These are phyloP conservation scores for Sebastes hubbsi DNA, from an alignment of 2,797 vertebrate species.

Conservation along the genomic window DNA sequence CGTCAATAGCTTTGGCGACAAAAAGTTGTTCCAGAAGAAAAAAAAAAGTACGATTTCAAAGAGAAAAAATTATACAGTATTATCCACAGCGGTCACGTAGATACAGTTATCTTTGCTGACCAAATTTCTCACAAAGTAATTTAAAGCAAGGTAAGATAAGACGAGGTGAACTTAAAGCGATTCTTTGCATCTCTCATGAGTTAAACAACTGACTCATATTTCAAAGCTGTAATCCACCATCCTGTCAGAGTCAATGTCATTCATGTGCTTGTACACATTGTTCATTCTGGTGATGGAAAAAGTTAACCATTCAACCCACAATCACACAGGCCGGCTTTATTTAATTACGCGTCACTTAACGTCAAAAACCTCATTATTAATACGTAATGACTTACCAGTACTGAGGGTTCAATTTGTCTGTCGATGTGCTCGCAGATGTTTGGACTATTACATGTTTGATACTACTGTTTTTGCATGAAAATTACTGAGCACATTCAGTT, in stretches of 20 bases:
- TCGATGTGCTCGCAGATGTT: slow-evolving; percentile 25
- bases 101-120: slow-evolving; percentile 1
- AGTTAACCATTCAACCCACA: not conserved
- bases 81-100: not conserved
- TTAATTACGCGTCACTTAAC: not conserved
- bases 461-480: slow-evolving; percentile 7
- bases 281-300: not conserved
- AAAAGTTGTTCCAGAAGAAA: not conserved
- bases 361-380: slow-evolving; percentile 13
- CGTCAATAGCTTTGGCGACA: not conserved
- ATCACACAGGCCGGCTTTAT: not conserved
- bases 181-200: slow-evolving; percentile 25
- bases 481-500: slow-evolving; percentile 2
- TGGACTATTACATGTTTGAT: slow-evolving; percentile 26
- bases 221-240: not conserved
- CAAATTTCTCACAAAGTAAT: slow-evolving; percentile 37
- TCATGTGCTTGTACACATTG: not conserved
- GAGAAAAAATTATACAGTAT: not conserved
- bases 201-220: slow-evolving; percentile 31
- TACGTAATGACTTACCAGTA: slow-evolving; percentile 18
- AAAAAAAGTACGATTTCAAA: not conserved
- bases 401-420: slow-evolving; percentile 26
- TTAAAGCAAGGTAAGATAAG: slow-evolving; percentile 22
- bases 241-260: slow-evolving; percentile 34
- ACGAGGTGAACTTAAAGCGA: slow-evolving; percentile 11